These are phyloP conservation scores for Zaprionus africanus DNA, from an alignment of 1,140 invertebrate species.

Conservation along the genomic window DNA sequence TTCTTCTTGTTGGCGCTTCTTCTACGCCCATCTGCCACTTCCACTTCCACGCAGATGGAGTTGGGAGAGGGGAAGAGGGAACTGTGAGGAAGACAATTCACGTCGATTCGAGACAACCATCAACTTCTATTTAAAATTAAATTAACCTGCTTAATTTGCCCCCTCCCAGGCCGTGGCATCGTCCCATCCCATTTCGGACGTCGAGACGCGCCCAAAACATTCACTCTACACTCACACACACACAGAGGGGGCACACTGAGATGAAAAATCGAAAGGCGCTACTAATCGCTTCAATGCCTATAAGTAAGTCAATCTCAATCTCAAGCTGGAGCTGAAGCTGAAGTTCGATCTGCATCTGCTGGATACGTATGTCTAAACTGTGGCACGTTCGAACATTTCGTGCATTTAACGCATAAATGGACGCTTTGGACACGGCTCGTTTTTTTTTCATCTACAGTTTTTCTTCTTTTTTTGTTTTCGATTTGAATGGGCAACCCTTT, in stretches of 20 bases:
- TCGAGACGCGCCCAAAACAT: slow-evolving; percentile 76
- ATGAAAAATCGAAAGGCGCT: slow-evolving; percentile 80
- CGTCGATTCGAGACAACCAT: slow-evolving; percentile 46
- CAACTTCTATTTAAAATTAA: slow-evolving; percentile 82
- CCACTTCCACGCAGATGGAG: slow-evolving; percentile 42
- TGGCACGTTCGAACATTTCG: slow-evolving; percentile 54
- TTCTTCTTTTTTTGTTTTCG: slow-evolving; percentile 10
- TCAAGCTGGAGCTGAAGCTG: no score
- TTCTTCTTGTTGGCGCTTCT: slow-evolving; percentile 59
- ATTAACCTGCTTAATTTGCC: slow-evolving; percentile 81
- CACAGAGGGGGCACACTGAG: neutral
- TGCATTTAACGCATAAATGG: slow-evolving; percentile 79
- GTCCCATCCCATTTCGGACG: slow-evolving; percentile 10
- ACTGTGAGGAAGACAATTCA: slow-evolving; percentile 2
- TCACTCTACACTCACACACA: slow-evolving; percentile 48
- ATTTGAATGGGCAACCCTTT: slow-evolving; percentile 63
- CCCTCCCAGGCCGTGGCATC: slow-evolving; percentile 7
- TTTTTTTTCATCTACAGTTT: slow-evolving; percentile 23
- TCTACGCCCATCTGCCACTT: slow-evolving; percentile 71
- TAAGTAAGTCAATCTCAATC: slow-evolving; percentile 27
- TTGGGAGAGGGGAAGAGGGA: no score
- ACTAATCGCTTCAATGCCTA: slow-evolving; percentile 77
- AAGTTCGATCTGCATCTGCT: slow-evolving; percentile 59
- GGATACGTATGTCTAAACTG: slow-evolving; percentile 40
- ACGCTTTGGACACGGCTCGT: slow-evolving; percentile 57